These are phyloP conservation scores for Euglossa dilemma DNA, from an alignment of 1,140 invertebrate genomes.

Conservation along the genomic window DNA sequence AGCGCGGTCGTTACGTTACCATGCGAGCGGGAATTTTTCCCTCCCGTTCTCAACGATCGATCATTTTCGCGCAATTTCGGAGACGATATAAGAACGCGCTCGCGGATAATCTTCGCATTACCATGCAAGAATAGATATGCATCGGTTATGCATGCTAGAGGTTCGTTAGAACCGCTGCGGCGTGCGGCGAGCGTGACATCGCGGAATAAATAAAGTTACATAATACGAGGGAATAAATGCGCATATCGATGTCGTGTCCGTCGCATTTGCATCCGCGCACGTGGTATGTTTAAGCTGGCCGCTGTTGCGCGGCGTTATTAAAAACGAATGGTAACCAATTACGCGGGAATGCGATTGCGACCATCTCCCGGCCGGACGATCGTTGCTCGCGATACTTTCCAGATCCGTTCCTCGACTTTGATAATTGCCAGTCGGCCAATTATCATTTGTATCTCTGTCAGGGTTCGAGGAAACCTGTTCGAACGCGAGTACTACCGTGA, in stretches of 20 bases:
- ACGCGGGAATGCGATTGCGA: slow-evolving; percentile 41
- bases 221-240: slow-evolving; percentile 37
- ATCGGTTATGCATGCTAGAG: slow-evolving; percentile 46
- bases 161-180: slow-evolving; percentile 10
- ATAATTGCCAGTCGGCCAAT: slow-evolving; percentile 11
- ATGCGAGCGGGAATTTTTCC: neutral
- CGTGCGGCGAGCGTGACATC: slow-evolving; percentile 4
- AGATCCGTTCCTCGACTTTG: slow-evolving; percentile 10
- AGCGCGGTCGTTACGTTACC: slow-evolving; percentile 12
- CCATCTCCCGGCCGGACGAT: slow-evolving; percentile 5
- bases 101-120: slow-evolving; percentile 24
- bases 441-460: slow-evolving; percentile 34
- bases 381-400: neutral
- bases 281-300: slow-evolving; percentile 15
- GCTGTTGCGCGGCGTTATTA: neutral
- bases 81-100: neutral
- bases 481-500: neutral
- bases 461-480: neutral
- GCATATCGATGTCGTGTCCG: slow-evolving; percentile 30
- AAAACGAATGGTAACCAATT: slow-evolving; percentile 32
- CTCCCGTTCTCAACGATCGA: neutral
- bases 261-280: slow-evolving; percentile 26
- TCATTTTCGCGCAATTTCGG: neutral
- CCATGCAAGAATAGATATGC: slow-evolving; percentile 45
- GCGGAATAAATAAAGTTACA: slow-evolving; percentile 41